Evolutionary conservation across 2,113 vertebrate genomes (phyloP).

Genomic region (Prochilodus magdalenae): DNA sequence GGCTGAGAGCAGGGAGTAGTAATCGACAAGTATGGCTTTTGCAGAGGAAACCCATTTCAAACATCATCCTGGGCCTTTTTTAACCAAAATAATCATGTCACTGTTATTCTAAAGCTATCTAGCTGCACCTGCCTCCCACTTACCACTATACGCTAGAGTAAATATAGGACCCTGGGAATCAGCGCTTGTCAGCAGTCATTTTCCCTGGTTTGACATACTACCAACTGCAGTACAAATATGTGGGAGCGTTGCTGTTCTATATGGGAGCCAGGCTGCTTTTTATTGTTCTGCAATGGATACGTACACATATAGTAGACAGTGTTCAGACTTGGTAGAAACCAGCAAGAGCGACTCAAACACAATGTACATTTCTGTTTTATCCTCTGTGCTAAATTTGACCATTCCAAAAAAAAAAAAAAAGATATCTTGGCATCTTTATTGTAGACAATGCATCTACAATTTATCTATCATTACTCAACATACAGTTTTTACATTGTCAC

Average conservation of each 20-base stretch:
- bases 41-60: conserved; percentile 59
- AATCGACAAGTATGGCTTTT: conserved; percentile 69
- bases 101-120: conserved; percentile 21
- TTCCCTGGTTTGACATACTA: conserved; percentile 17
- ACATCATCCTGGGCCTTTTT: conserved; percentile 42
- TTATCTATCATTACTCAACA: no score
- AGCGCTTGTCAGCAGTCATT: conserved; percentile 38
- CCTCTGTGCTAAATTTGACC: not conserved
- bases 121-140: conserved; percentile 32
- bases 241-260: conserved; percentile 33
- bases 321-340: not conserved
- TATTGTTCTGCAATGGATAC: not conserved
- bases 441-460: no score
- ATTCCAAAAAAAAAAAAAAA: no score
- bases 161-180: conserved; percentile 28
- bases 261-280: not conserved
- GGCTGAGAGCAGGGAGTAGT: conserved; percentile 51
- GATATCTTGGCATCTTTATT: no score
- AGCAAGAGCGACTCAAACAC: not conserved
- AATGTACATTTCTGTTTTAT: not conserved
- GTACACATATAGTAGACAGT: not conserved
- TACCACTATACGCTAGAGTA: conserved; percentile 15
- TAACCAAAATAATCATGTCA: conserved; percentile 49
- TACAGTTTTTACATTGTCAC: no score
- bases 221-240: conserved; percentile 13